phyloP scores from a whole-genome alignment of 2,888 invertebrate species.

The Drosophila mulleri region DNA sequence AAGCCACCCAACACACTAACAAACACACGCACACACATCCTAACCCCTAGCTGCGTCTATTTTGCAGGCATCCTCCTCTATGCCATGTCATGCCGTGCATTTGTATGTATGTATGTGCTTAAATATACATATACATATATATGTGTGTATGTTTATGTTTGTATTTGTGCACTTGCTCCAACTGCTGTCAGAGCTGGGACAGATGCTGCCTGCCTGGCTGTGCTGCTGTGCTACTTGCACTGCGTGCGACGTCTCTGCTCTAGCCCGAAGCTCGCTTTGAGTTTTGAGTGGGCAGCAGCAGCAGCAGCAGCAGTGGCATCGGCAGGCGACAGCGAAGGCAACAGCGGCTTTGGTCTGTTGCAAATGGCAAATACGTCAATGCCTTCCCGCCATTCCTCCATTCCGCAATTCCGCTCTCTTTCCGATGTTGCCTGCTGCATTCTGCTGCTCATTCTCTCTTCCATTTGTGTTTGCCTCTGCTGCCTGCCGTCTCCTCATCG shows the following conservation, averaged over 20 bases:
- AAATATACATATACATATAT: not conserved
- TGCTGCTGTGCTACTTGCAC: slow-evolving; percentile 48
- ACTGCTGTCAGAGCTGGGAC: slow-evolving; percentile 49
- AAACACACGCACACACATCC: not conserved
- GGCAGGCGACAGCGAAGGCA: slow-evolving; percentile 6
- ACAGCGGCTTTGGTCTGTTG: slow-evolving; percentile 51
- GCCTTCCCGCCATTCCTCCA: slow-evolving; percentile 28
- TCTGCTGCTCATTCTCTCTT: slow-evolving; percentile 25
- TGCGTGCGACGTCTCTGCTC: slow-evolving; percentile 34
- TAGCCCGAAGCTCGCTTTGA: slow-evolving; percentile 54
- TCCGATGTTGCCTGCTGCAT: slow-evolving; percentile 37
- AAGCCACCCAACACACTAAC: slow-evolving; percentile 30
- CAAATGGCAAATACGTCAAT: slow-evolving; percentile 76
- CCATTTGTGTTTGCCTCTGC: slow-evolving; percentile 30
- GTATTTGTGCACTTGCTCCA: slow-evolving; percentile 48
- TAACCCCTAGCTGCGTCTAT: slow-evolving; percentile 16
- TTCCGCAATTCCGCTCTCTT: slow-evolving; percentile 10
- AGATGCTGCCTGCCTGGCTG: slow-evolving; percentile 44
- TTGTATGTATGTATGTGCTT: not conserved
- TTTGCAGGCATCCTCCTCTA: not conserved
- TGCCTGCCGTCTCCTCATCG: slow-evolving; percentile 14
- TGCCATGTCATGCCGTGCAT: not conserved
- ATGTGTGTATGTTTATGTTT: slow-evolving; percentile 22
- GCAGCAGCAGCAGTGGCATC: slow-evolving; percentile 17
- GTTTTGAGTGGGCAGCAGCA: slow-evolving; percentile 42